Evolutionary conservation across 1,140 invertebrate species (phyloP), one percentile per base, ranked within the genome.

Genomic region (Trachelipus rathkii): DNA sequence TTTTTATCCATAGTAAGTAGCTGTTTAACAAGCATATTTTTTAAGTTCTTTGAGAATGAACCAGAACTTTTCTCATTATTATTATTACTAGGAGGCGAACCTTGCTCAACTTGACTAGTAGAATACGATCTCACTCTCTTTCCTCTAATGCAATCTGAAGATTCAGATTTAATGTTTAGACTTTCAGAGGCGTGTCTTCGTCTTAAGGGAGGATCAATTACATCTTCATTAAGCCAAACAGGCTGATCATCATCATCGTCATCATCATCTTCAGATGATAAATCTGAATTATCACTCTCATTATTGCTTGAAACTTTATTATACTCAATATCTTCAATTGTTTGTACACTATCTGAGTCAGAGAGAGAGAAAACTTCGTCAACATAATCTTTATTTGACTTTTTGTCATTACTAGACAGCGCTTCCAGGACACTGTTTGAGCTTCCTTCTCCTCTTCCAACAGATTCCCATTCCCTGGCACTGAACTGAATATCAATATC

Each of bases 1-100:
- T 81, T 81, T 73, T 81, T 81, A 75, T 81, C 80, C 80, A 81
- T 81, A 0, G 77, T 77, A 24, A 81, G 77, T 4, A 81, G 72
- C 44, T 81, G 80, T 60, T 81, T 81, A 6, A 81, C 69, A 60
- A 81, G 72, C 33, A 81, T 69, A 46, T 74, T 77, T 33, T 74
- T 78, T 15, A 81, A 46, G 45, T 75, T 78, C 15, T 77, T 75
- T 50, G 74, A 76, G 19, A 77, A 33, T 44, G 68, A 33, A 9
- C 7, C 0, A 33, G 45, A 19, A 23, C 19, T 44, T 5, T 43
- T 44, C 8, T 15, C 67, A 71, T 33, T 46, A 11, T 71, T 44
- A 71, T 33, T 46, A 11, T 23, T 23, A 68, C 19, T 67, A 9
- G 21, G 44, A 9, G 70, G 33, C 13, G 53, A 60, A 21, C 67